Base-by-base conservation (phyloP, 2,888 invertebrate species). In the Brachypterus glaber region DNA sequence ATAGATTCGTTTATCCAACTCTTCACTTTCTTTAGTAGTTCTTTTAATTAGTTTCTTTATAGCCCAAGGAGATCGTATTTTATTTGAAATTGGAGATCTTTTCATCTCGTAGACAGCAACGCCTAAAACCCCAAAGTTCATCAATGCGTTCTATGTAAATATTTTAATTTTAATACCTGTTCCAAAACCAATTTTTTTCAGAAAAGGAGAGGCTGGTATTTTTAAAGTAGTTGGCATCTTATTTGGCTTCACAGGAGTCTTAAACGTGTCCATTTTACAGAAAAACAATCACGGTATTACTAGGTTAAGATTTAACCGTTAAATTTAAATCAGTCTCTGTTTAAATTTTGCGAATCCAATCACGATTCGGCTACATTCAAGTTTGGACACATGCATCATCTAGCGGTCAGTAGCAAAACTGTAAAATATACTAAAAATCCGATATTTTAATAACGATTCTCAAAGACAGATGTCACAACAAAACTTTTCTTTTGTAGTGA, bases 11-110 rank as follows among this genome's bases (percentile, higher is more conserved):
- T 73, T 67, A 33, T 62, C 61, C 2, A 71, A 68, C 45, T 67
- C 68, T 1, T 67, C 50, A 44, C 57, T 62, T 30, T 52, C 50
- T 2, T 45, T 45, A 12, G 31, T 46, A 4, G 53, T 44, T 48
- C 69, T 70, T 12, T 68, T 67, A 2, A 63, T 62, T 33, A 86
- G 58, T 63, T 83, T 80, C 58, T 90, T 90, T 0, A 90, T 68
- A 1, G 88, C 89, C 89, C 89, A 89, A 0, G 89, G 89, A 0
- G 89, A 89, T n/a, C 77, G 71, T 1, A 71, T 62, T 49, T 75
- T 71, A 4, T 82, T 79, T 1, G 72, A 71, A 48, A 71, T 68
- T 0, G 86, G 84, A 0, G 83, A 82, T 44, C 88, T 70, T 38
- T 83, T 72, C 43, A 88, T 59, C 47, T 82, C 77, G 64, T 82